Base-by-base conservation (phyloP, 1,140 invertebrate genomes). In the Anastrepha obliqua region DNA sequence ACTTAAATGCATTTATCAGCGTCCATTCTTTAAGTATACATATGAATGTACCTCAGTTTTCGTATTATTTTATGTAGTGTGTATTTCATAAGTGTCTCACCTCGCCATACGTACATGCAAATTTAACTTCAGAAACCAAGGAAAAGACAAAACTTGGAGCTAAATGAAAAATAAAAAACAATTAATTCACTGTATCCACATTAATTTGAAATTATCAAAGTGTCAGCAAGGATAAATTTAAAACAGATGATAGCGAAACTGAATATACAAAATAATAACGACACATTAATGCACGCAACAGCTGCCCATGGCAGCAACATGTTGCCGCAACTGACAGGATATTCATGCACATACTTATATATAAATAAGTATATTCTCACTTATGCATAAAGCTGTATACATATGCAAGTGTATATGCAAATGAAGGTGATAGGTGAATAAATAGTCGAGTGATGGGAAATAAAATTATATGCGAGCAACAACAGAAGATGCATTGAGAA, bases 181-280 rank as follows among this genome's bases (percentile, higher is more conserved):
- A 81, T 55, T 51, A n/a, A 81, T 81, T 58, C 11, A 29, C 74
- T 81, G 74, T n/a, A n/a, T 81, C 5, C 44, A 51, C 74, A 81
- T 81, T 58, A 81, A 20, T 55, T 55, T 42, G 44, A 81, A 81
- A 81, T 81, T 81, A 81, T 81, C 74, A 81, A 81, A 81, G 47
- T 81, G 74, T 81, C 74, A 81, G 55, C 74, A 58, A 55, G 74
- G 47, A 81, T 81, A 81, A n/a, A 55, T 81, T 81, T 81, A 81
- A 42, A 81, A 55, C 47, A 55, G 74, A 44, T 51, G 47, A 81
- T 44, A 81, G 74, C 47, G 74, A 81, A 55, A 81, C 47, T 55
- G 17, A 2, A 55, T 81, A 81, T n/a, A 55, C 47, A 42, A 81
- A 81, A 81, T 81, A 81, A 81, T 81, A 47, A 81, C 47, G 74